Evolutionary conservation across 2,113 vertebrate genomes (phyloP), one percentile per base, ranked within the genome.

Genomic region (Kryptolebias marmoratus): DNA sequence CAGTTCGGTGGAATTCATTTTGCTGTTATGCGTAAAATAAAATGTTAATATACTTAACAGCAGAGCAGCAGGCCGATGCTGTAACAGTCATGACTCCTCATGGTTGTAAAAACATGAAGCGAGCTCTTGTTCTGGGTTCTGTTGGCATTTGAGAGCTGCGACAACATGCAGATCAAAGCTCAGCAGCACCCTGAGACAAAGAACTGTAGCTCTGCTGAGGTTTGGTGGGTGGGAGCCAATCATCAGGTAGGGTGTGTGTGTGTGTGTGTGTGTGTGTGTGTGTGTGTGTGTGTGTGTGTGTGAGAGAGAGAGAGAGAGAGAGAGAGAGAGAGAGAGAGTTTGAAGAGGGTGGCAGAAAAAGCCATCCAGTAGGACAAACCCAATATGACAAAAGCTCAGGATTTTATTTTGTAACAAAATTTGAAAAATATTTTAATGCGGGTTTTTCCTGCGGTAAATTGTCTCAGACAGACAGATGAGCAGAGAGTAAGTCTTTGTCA

Each of bases 101-200:
- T 63, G 75, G 75, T 1, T 75, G 70, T 74, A 68, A 81, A 85
- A 85, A 79, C 85, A 76, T 61, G 30, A 58, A 75, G 63, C 49
- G 12, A 70, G 66, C 30, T 44, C 14, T 61, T 70, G 82, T 30
- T 86, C 84, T 87, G 81, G 61, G 48, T 75, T 75, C 44, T 66
- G 77, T 87, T 75, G 68, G 79, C 22, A 16, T 63, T 42, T 18
- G 10, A 52, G 60, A 70, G 73, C 71, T 64, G 57, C 4, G 45
- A 81, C 73, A 87, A 76, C 81, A 78, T 50, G 59, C 56, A 66
- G 66, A 87, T 87, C 66, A 86, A 87, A 87, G 68, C 59, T 11
- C 50, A 22, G 28, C 56, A 22, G 15, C 48, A 72, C 55, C 82
- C 61, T 22, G 50, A 54, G 79, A 84, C 44, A 18, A 58, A 39